phyloP scores from a whole-genome alignment of 2,888 invertebrate species.

The Mythimna impura region DNA sequence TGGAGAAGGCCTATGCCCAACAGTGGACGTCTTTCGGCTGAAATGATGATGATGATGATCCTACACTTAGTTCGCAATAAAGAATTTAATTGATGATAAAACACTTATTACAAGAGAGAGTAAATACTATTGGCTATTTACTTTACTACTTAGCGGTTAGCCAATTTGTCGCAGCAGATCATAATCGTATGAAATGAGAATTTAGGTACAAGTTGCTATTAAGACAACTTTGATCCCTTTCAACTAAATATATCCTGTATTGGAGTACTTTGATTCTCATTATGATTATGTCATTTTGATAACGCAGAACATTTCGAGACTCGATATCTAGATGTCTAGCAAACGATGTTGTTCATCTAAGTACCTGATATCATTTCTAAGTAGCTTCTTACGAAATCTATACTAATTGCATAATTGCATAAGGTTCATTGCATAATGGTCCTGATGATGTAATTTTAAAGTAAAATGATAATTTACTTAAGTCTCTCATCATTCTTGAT shows the following conservation, averaged over 20 bases:
- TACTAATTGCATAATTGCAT: conserved; percentile 6
- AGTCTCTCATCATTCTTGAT: neutral
- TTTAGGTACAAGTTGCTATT: conserved; percentile 9
- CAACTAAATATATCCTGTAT: conserved; percentile 41
- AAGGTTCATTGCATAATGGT: neutral
- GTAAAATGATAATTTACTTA: neutral
- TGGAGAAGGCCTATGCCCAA: no score
- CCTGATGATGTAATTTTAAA: neutral
- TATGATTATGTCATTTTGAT: conserved; percentile 54
- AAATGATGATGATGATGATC: no score
- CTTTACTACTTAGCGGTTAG: no score
- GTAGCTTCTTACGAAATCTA: conserved; percentile 24
- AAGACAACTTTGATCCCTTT: conserved; percentile 25
- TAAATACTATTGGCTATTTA: no score
- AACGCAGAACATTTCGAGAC: conserved; percentile 43
- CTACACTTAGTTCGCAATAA: no score
- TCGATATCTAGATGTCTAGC: conserved; percentile 30
- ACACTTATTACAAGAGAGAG: no score
- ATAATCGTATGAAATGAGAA: conserved; percentile 23
- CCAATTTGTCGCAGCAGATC: conserved; percentile 32
- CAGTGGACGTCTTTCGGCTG: no score
- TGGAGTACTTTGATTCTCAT: conserved; percentile 36
- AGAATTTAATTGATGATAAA: no score
- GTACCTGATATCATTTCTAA: conserved; percentile 21
- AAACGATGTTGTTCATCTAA: conserved; percentile 36